Conservation (phyloP, 1,140 invertebrate genomes). For the Aethina tumida region DNA sequence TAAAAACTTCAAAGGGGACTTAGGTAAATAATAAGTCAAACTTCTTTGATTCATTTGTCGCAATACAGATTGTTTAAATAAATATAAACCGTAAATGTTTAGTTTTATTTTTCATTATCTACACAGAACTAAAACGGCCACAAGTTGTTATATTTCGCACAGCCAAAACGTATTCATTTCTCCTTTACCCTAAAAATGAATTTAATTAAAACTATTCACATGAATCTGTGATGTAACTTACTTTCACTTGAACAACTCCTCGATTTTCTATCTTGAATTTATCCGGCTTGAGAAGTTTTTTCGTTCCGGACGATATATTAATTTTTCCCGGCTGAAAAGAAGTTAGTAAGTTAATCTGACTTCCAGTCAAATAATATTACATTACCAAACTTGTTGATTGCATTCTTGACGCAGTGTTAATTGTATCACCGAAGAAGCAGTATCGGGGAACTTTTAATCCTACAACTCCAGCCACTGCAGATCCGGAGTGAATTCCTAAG, state of each 20-base stretch:
- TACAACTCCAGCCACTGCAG: constrained; percentile 53
- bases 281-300: constrained; percentile 48
- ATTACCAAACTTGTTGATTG: constrained; percentile 62
- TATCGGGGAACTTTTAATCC: constrained; percentile 65
- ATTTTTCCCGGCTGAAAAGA: constrained; percentile 54
- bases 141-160: constrained; percentile 9
- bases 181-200: constrained; percentile 17
- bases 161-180: constrained; percentile 23
- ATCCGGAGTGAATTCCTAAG: constrained; percentile 42
- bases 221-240: constrained; percentile 31
- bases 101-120: too few relatives aligned
- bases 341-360: neutral
- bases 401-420: constrained; percentile 80
- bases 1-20: too few relatives aligned
- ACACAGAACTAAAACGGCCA: too few relatives aligned
- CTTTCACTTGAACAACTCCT: constrained; percentile 66
- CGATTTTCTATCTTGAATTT: constrained; percentile 53
- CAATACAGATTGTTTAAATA: too few relatives aligned
- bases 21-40: too few relatives aligned
- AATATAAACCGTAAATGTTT: too few relatives aligned
- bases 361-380: neutral
- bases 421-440: constrained; percentile 80
- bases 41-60: too few relatives aligned
- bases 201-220: neutral
- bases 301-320: constrained; percentile 60